phyloP scores from a whole-genome alignment of 1,140 invertebrate species.

The Neotoxoptera formosana region DNA sequence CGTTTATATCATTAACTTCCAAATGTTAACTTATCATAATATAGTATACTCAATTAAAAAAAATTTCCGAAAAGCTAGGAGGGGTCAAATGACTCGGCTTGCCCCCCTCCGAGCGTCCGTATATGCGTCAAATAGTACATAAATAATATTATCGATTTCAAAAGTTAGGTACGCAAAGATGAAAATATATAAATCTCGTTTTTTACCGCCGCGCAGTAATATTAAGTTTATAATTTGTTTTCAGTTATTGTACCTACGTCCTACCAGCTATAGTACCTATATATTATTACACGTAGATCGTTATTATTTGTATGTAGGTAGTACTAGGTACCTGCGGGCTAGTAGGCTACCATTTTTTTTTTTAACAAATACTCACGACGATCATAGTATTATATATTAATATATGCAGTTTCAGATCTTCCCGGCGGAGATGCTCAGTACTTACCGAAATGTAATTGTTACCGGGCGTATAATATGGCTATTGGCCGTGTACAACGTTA shows the following conservation, averaged over 20 bases:
- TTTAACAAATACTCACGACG: neutral
- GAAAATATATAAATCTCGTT: neutral
- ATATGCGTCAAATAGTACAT: too few species aligned
- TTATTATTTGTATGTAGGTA: neutral
- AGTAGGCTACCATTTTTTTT: neutral
- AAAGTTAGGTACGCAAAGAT: neutral
- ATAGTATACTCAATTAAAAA: too few species aligned
- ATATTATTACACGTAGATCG: neutral
- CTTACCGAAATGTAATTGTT: neutral
- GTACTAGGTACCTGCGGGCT: neutral
- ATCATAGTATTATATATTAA: neutral
- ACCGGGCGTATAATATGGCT: neutral
- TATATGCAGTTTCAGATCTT: neutral
- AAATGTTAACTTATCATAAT: neutral
- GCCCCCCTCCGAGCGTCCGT: too few species aligned
- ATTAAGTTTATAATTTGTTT: neutral
- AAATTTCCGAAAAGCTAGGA: too few species aligned
- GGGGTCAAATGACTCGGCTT: too few species aligned
- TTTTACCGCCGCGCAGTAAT: neutral
- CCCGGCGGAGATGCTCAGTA: too few species aligned
- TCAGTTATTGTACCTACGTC: neutral
- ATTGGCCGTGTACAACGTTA: neutral
- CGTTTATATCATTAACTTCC: neutral
- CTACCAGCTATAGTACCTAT: too few species aligned
- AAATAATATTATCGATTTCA: neutral